Evolutionary conservation across 2,888 invertebrate species (phyloP).

Genomic region (Mystacides longicornis): DNA sequence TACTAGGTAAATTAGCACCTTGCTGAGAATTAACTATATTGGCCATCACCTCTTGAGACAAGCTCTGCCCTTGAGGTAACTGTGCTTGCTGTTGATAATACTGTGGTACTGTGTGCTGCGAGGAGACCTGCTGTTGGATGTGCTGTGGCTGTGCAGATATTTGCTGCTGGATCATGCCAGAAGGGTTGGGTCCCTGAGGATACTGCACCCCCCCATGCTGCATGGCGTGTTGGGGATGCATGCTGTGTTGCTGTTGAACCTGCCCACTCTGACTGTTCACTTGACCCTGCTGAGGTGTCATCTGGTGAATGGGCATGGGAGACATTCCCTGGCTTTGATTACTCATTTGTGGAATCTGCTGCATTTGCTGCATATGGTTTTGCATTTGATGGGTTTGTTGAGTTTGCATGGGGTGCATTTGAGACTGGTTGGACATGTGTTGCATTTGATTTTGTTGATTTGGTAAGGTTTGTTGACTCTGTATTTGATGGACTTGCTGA

Average conservation of each 20-base stretch:
- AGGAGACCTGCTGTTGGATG: conserved; percentile 41
- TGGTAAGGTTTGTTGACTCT: conserved; percentile 42
- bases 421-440: conserved; percentile 45
- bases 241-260: conserved; percentile 41
- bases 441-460: conserved; percentile 47
- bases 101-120: conserved; percentile 43
- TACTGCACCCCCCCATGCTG: conserved; percentile 47
- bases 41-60: conserved; percentile 46
- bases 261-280: conserved; percentile 40
- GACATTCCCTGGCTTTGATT: conserved; percentile 21
- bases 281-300: conserved; percentile 43
- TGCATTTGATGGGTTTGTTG: conserved; percentile 46
- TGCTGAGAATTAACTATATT: conserved; percentile 44
- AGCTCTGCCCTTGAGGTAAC: conserved; percentile 45
- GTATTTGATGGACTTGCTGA: conserved; percentile 41
- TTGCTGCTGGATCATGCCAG: conserved; percentile 42
- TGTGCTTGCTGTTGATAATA: conserved; percentile 47
- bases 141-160: conserved; percentile 39
- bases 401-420: conserved; percentile 47
- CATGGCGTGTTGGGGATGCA: conserved; percentile 48
- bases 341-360: conserved; percentile 40
- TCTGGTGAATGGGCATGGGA: conserved; percentile 42
- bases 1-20: conserved; percentile 41
- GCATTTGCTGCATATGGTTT: conserved; percentile 50
- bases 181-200: conserved; percentile 42